phyloP scores from a whole-genome alignment of 2,888 invertebrate genomes.

The Eulithis prunata region DNA sequence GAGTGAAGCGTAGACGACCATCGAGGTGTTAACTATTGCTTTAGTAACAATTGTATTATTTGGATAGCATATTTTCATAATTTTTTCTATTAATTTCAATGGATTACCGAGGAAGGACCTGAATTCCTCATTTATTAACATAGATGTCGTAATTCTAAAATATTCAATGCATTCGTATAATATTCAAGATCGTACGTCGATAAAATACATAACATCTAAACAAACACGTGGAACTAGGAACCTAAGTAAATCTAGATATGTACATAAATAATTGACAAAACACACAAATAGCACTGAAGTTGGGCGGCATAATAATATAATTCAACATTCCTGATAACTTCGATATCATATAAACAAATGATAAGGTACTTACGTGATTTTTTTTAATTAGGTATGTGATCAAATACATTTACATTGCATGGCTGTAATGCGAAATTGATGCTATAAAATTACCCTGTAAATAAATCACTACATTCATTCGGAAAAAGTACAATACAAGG shows the following conservation, averaged over 20 bases:
- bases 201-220: conserved; percentile 12
- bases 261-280: conserved; percentile 60
- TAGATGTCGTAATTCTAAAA: conserved; percentile 10
- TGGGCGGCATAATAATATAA: conserved; percentile 42
- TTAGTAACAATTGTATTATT: conserved; percentile 22
- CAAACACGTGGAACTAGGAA: conserved; percentile 45
- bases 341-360: not conserved
- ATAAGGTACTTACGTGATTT: not conserved
- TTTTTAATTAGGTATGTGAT: not conserved
- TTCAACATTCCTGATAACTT: not conserved
- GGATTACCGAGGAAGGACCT: conserved; percentile 21
- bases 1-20: conserved; percentile 44
- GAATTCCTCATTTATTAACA: conserved; percentile 5
- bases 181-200: conserved; percentile 8
- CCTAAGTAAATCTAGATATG: conserved; percentile 53
- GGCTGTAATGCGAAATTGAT: not conserved
- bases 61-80: conserved; percentile 16
- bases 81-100: conserved; percentile 3
- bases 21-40: conserved; percentile 27
- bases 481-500: not conserved
- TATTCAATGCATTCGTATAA: conserved; percentile 11
- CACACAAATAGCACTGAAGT: conserved; percentile 38
- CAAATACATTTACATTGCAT: not conserved
- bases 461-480: conserved; percentile 28
- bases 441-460: conserved; percentile 36